These are phyloP conservation scores for Porites divaricata DNA, from an alignment of 92 coral and sea anemone species.

Conservation along the genomic window DNA sequence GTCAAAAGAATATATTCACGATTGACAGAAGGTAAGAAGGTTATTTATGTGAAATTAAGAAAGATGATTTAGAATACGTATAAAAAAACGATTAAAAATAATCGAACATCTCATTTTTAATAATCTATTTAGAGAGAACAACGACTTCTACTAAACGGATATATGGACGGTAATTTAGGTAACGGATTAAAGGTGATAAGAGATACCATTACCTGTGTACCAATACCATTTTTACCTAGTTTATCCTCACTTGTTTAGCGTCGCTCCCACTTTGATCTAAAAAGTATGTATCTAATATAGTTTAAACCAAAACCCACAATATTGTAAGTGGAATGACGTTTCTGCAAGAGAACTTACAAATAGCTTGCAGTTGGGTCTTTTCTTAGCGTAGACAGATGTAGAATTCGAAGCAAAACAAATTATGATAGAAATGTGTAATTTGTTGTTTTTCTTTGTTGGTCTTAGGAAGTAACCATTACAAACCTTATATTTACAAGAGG, in stretches of 20 bases:
- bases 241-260: not conserved
- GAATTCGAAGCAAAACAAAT: not conserved
- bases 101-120: too few species aligned
- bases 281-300: not conserved
- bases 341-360: not conserved
- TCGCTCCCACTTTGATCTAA: not conserved
- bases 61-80: too few species aligned
- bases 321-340: not conserved
- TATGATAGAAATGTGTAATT: not conserved
- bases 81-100: too few species aligned
- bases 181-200: too few species aligned
- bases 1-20: too few species aligned
- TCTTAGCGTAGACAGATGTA: not conserved
- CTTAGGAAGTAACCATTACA: not conserved
- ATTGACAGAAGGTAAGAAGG: too few species aligned
- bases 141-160: too few species aligned
- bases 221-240: too few species aligned
- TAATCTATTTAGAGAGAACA: too few species aligned
- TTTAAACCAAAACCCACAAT: not conserved
- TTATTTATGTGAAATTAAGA: too few species aligned
- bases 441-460: not conserved
- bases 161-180: too few species aligned
- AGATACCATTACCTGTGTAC: too few species aligned
- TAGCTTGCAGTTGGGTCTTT: not conserved
- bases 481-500: slow-evolving; percentile 1